A percentile compares a stretch with the other conserved stretches of the same genome.
These are phyloP conservation scores for Dunckerocampus dactyliophorus DNA, from an alignment of 2,113 vertebrate species.

Conservation along the genomic window DNA sequence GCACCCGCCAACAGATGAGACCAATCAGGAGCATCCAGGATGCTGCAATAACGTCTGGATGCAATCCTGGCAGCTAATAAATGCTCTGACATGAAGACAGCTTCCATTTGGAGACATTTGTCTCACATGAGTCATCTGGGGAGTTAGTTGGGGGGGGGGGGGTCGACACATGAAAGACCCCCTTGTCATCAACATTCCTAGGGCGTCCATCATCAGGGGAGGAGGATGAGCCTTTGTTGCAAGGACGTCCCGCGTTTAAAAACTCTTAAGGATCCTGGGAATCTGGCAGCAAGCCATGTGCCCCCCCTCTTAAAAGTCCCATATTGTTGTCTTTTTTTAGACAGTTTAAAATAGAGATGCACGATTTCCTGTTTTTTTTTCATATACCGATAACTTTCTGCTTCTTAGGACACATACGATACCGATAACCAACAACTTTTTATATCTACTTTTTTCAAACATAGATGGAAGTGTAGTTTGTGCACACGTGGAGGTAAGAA, in stretches of 20 bases:
- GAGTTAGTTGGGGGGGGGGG: too few relatives aligned
- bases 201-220: conserved; percentile 41
- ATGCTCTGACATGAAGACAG: conserved; percentile 20
- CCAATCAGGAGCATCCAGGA: conserved; percentile 27
- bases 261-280: conserved; percentile 11
- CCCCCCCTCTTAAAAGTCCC: too few relatives aligned
- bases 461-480: too few relatives aligned
- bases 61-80: conserved; percentile 20
- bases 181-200: conserved; percentile 50
- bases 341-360: too few relatives aligned
- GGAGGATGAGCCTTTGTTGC: conserved; percentile 39
- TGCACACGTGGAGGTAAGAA: too few relatives aligned
- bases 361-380: too few relatives aligned
- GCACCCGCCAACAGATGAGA: conserved; percentile 24
- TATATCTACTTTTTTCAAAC: too few relatives aligned
- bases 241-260: conserved; percentile 35
- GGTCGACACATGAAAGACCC: conserved; percentile 42
- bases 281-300: neutral
- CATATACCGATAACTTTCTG: too few relatives aligned
- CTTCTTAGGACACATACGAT: too few relatives aligned
- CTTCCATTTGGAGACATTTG: conserved; percentile 10
- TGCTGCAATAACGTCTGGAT: conserved; percentile 14
- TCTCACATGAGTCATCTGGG: too few relatives aligned
- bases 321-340: too few relatives aligned
- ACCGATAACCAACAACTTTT: too few relatives aligned